phyloP scores from a whole-genome alignment of 2,888 invertebrate species.

The Melanophora roralis region DNA sequence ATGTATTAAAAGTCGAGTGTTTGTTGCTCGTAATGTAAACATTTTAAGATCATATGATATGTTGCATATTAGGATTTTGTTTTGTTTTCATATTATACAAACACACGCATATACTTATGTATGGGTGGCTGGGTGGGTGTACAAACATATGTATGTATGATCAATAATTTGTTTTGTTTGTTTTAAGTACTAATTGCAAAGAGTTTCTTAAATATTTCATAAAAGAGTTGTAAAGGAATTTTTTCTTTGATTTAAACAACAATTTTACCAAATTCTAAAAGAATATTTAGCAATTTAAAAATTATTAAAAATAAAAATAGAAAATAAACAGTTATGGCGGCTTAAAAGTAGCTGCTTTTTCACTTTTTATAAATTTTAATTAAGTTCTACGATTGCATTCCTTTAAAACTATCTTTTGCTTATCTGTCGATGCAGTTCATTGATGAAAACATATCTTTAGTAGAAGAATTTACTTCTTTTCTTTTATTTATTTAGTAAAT shows the following conservation, averaged over 20 bases:
- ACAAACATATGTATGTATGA: not conserved
- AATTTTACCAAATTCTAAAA: too few species aligned
- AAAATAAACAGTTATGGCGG: too few species aligned
- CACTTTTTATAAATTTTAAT: too few species aligned
- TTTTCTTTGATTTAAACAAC: not conserved
- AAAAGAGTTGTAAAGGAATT: not conserved
- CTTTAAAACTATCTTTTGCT: slow-evolving; percentile 3
- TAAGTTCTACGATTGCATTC: not conserved
- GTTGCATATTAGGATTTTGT: slow-evolving; percentile 19
- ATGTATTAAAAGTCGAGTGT: slow-evolving; percentile 33
- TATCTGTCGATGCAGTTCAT: slow-evolving; percentile 3
- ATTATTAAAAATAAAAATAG: too few species aligned
- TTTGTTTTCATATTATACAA: too few species aligned
- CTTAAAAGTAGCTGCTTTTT: too few species aligned
- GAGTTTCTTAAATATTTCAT: not conserved
- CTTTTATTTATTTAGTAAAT: slow-evolving; percentile 17
- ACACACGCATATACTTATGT: too few species aligned
- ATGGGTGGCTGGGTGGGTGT: too few species aligned
- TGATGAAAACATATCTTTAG: slow-evolving; percentile 8
- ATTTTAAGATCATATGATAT: slow-evolving; percentile 35
- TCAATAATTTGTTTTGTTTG: not conserved
- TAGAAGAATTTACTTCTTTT: slow-evolving; percentile 5
- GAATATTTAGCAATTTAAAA: too few species aligned
- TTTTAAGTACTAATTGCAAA: slow-evolving; percentile 33
- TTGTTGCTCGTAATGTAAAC: slow-evolving; percentile 14